Percentiles rank a stretch among this genome's conserved stretches.
Conservation (phyloP, 2,113 vertebrate genomes). For the Hyla sarda region DNA sequence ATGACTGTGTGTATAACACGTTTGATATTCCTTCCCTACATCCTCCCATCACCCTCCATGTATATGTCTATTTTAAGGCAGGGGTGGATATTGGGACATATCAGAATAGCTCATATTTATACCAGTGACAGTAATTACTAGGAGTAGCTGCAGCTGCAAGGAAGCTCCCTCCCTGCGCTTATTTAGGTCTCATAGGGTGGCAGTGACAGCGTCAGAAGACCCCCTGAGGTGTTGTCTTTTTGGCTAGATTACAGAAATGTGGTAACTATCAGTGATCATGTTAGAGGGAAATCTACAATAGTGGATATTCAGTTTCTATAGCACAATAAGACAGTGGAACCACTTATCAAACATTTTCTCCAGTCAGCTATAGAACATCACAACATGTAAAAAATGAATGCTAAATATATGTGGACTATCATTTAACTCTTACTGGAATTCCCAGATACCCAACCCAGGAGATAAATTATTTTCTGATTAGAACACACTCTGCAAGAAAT, state of each 20-base stretch:
- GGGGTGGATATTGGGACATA: neutral
- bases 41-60: neutral
- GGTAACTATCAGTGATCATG: slow-evolving; percentile 12
- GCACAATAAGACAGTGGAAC: neutral
- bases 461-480: too few relatives aligned
- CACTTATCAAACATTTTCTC: neutral
- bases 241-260: neutral
- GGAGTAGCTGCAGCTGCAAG: slow-evolving; percentile 37
- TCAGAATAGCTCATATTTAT: slow-evolving; percentile 2
- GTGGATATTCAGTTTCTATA: neutral
- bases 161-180: slow-evolving; percentile 17
- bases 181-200: slow-evolving; percentile 17
- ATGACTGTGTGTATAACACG: neutral
- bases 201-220: slow-evolving; percentile 22
- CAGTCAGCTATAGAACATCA: neutral
- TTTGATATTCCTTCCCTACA: neutral
- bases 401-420: neutral
- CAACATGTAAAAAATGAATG: neutral
- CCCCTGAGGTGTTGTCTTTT: neutral
- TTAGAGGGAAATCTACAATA: neutral
- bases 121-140: slow-evolving; percentile 34
- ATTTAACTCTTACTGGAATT: neutral
- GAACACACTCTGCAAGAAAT: too few relatives aligned
- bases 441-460: neutral
- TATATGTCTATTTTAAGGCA: slow-evolving; percentile 27